Evolutionary conservation across 2,113 vertebrate species (phyloP), one percentile per base, ranked within the genome.

Genomic region (Ornithorhynchus anatinus): DNA sequence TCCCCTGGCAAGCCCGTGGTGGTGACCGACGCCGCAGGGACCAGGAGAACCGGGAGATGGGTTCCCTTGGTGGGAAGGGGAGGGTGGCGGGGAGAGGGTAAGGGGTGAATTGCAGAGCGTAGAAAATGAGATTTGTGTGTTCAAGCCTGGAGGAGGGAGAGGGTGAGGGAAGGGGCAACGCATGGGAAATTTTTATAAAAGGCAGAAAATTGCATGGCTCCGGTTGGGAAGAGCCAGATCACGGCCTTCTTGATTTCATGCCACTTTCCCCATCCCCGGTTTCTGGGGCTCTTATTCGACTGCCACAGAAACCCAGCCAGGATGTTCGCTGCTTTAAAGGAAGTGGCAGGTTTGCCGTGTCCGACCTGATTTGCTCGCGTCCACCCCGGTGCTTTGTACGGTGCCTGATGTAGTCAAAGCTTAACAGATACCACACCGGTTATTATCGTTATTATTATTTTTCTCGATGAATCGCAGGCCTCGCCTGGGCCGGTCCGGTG

Each of bases 211-310:
- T 31, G 67, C 31, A 54, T 0, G 0, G 44, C 10, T 27, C 19
- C 43, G 33, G 0, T 42, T 53, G 35, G 16, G 33, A 74, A 77
- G 6, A 51, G 44, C 25, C 31, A 3, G 13, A 63, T 62, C 59
- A 48, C 14, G 79, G 35, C 16, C 8, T 64, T n/a, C 16, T 52
- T 81, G 38, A 73, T 59, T 73, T 71, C 48, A 84, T 60, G 50
- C 45, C 44, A 29, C 48, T 69, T 81, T 65, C 14, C 47, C 61
- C 45, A 59, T 59, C 36, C 19, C 39, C 20, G 4, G 1, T 35
- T n/a, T 20, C 69, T 65, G 32, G 20, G 51, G 38, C 40, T 62
- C 12, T 0, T 6, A 1, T 20, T 38, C 10, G 10, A 19, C 82
- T 69, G 16, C n/a, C 4, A 6, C 11, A 43, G 77, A 40, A 76